Evolutionary conservation across 92 coral and sea anemone genomes (phyloP), one percentile per base, ranked within the genome.

Genomic region (Epizoanthus stellaris): DNA sequence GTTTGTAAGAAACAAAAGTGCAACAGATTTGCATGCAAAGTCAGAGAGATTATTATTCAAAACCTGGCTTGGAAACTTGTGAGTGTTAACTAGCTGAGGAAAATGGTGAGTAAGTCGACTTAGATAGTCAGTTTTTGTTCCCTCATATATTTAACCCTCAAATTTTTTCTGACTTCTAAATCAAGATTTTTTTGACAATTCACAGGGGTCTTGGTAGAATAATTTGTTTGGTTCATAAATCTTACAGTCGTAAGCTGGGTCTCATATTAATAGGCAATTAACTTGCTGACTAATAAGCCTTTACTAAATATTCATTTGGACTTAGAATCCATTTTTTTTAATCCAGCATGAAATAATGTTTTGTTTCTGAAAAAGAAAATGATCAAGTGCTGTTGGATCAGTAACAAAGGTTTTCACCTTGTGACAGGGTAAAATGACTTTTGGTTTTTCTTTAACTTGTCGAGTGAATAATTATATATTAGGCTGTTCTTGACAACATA

Each of bases 211-310:
- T 34, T 40, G 42, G n/a, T 38, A 68, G 73, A 34, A 68, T 68
- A 0, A 14, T 23, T 68, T 68, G 73, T 68, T 68, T 38, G 39
- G 73, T 36, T 39, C 49, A 19, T 38, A 14, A 14, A 68, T 4
- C 2, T 38, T 68, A 23, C 9, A 1, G 36, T 38, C 47, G 60
- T 19, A 63, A 70, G 72, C 19, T 21, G 53, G 38, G 54, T 79
- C 66, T 79, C 58, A 12, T 25, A 64, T 62, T 79, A 79, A 79
- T 63, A 64, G 60, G 83, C 54, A 79, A 79, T 79, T 79, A 79
- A 63, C 70, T 40, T 79, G 23, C 72, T 20, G 66, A 79, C 62
- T 79, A 79, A 47, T 63, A 52, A 45, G 47, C 73, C 14, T 6
- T 20, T 39, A 62, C 70, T 43, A 21, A 45, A 4, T 52, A 23